Evolutionary conservation across 1,140 invertebrate species (phyloP).

Genomic region (Oedothorax gibbosus): DNA sequence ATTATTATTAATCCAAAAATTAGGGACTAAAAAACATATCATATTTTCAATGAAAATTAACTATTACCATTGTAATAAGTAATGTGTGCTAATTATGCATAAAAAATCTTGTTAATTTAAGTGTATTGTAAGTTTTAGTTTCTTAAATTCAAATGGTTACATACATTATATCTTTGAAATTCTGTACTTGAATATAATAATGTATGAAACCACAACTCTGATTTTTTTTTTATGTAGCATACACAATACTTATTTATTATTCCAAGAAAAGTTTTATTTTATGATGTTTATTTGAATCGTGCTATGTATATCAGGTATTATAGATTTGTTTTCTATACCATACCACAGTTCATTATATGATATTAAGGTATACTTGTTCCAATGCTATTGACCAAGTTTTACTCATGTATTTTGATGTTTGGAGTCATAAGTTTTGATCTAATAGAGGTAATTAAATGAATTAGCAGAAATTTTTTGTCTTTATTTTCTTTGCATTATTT

Average conservation of each 20-base stretch:
- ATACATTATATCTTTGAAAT: too few species aligned
- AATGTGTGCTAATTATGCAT: too few species aligned
- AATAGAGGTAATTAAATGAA: constrained; percentile 55
- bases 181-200: too few species aligned
- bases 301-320: constrained; percentile 51
- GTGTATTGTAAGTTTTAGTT: too few species aligned
- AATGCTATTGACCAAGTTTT: constrained; percentile 54
- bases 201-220: too few species aligned
- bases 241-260: background rate
- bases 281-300: constrained; percentile 21
- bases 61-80: too few species aligned
- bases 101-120: too few species aligned
- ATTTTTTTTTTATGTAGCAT: too few species aligned
- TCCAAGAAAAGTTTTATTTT: background rate
- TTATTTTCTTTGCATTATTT: background rate
- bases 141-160: too few species aligned
- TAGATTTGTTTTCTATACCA: constrained; percentile 44
- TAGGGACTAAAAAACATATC: too few species aligned
- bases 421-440: constrained; percentile 50
- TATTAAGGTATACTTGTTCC: constrained; percentile 52
- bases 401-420: constrained; percentile 58
- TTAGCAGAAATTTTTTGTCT: constrained; percentile 28
- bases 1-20: too few species aligned
- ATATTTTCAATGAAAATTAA: too few species aligned
- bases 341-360: constrained; percentile 16